phyloP scores from a whole-genome alignment of 2,888 invertebrate genomes.

The Drosophila mimetica region DNA sequence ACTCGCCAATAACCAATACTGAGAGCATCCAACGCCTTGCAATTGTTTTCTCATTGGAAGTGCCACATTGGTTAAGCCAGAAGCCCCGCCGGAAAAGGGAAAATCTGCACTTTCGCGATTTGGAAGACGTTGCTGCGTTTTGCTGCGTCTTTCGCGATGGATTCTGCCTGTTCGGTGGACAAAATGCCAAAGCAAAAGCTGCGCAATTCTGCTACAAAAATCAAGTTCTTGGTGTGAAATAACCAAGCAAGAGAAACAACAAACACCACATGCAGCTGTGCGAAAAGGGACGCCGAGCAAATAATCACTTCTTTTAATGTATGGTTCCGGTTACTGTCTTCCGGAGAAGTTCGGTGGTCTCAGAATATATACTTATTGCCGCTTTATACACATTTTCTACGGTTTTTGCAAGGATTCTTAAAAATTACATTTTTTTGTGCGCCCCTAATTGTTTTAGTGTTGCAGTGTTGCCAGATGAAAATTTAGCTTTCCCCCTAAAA shows the following conservation, averaged over 20 bases:
- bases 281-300: neutral
- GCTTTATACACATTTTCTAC: neutral
- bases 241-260: neutral
- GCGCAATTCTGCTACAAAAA: slow-evolving; percentile 22
- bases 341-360: neutral
- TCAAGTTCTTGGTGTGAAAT: neutral
- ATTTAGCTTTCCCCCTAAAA: too few relatives aligned
- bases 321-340: neutral
- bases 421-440: too few relatives aligned
- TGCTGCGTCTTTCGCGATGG: slow-evolving; percentile 79
- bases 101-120: slow-evolving; percentile 40
- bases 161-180: slow-evolving; percentile 73
- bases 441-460: too few relatives aligned
- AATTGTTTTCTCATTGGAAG: slow-evolving; percentile 83
- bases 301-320: neutral
- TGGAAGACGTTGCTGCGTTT: slow-evolving; percentile 1
- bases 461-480: too few relatives aligned
- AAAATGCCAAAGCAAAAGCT: slow-evolving; percentile 84
- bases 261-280: slow-evolving; percentile 16
- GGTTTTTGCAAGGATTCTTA: neutral
- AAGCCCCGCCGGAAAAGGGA: slow-evolving; percentile 62
- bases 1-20: slow-evolving; percentile 85
- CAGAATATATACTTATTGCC: neutral
- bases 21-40: slow-evolving; percentile 84
- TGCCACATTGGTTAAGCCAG: slow-evolving; percentile 85